These are phyloP conservation scores for Spatulosminthurus flaviceps DNA, from an alignment of 2,888 invertebrate species.

Conservation along the genomic window DNA sequence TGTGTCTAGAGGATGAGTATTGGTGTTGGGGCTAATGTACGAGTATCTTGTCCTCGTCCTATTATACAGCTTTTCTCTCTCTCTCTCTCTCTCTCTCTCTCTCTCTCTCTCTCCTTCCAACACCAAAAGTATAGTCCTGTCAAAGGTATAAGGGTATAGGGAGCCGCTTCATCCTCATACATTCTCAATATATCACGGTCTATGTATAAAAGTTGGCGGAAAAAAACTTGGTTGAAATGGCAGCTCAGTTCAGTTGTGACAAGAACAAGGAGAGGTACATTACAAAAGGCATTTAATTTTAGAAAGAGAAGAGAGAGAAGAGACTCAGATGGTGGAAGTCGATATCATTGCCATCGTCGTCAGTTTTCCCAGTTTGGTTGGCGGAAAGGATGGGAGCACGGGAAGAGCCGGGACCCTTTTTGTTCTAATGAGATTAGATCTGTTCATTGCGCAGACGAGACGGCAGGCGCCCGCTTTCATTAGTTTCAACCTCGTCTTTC, in stretches of 20 bases:
- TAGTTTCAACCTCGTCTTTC: conserved; percentile 57
- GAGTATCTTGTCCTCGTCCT: conserved; percentile 10
- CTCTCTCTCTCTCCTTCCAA: too few species aligned
- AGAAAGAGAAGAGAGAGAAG: conserved; percentile 35
- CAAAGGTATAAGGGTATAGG: too few species aligned
- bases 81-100: too few species aligned
- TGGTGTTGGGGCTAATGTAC: conserved; percentile 18
- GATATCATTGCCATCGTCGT: conserved; percentile 42
- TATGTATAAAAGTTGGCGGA: neutral
- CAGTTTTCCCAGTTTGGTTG: conserved; percentile 40
- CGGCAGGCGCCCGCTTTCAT: conserved; percentile 59
- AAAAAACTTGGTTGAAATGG: conserved; percentile 50
- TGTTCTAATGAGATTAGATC: conserved; percentile 62
- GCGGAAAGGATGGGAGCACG: conserved; percentile 38
- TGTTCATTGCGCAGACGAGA: conserved; percentile 61
- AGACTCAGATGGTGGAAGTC: conserved; percentile 47
- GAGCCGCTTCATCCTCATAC: too few species aligned
- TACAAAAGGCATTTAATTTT: conserved; percentile 60
- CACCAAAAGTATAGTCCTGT: neutral
- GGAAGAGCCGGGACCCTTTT: conserved; percentile 54
- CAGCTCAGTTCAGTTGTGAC: conserved; percentile 53
- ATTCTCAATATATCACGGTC: too few species aligned
- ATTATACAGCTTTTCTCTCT: neutral
- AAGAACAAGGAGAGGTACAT: conserved; percentile 57
- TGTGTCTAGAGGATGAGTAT: neutral